These are phyloP conservation scores for Kryptolebias ocellatus DNA, from an alignment of 2,797 vertebrate species.

Conservation along the genomic window DNA sequence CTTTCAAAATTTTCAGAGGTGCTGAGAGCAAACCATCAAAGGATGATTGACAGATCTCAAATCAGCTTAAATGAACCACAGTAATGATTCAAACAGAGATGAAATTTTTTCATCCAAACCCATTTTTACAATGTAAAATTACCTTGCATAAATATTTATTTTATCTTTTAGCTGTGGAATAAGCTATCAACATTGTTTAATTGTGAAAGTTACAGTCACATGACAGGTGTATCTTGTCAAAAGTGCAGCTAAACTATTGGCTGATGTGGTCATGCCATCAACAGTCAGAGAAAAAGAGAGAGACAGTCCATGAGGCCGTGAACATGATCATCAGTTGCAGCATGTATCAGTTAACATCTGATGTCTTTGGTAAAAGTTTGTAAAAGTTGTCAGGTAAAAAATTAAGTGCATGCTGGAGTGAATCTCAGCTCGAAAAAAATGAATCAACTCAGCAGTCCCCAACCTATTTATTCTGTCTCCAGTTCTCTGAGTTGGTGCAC, in stretches of 20 bases:
- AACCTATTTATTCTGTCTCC: too few species aligned
- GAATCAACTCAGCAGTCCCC: not conserved
- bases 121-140: too few species aligned
- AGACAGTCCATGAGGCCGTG: not conserved
- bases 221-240: not conserved
- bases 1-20: too few species aligned
- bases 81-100: too few species aligned
- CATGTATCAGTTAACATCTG: not conserved
- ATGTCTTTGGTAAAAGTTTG: not conserved
- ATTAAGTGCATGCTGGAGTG: not conserved
- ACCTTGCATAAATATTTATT: too few species aligned
- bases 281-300: not conserved
- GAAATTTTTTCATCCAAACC: too few species aligned
- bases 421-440: not conserved
- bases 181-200: not conserved
- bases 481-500: not conserved
- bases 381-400: not conserved
- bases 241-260: not conserved
- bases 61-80: too few species aligned
- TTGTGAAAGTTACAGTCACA: not conserved
- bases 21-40: too few species aligned
- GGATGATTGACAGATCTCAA: too few species aligned
- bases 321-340: not conserved
- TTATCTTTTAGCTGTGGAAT: too few species aligned
- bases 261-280: not conserved